A percentile compares a stretch with the other conserved stretches of the same genome.
Conservation (phyloP, 2,888 invertebrate species). For the Acronicta alni region DNA sequence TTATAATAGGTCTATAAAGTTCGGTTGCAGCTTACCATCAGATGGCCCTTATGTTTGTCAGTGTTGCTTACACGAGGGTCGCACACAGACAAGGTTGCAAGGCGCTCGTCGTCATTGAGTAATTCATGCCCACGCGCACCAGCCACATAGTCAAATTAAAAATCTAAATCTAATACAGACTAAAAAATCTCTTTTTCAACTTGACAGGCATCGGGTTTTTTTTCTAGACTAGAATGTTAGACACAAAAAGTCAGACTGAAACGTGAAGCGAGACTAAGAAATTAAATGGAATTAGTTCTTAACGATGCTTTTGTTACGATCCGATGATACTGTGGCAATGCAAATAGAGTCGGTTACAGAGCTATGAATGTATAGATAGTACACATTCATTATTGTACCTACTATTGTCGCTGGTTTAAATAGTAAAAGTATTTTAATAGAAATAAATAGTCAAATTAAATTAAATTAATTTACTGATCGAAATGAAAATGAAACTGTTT, state of each 20-base stretch:
- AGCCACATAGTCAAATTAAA: background rate
- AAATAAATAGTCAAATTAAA: background rate
- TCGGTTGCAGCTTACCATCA: no score
- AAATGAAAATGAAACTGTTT: no score
- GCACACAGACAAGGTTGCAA: no score
- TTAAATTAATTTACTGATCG: no score
- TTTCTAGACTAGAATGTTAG: constrained; percentile 20
- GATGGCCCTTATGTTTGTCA: no score
- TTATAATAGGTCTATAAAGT: no score
- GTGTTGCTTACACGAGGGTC: no score
- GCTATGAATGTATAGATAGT: constrained; percentile 8
- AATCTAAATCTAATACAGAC: background rate
- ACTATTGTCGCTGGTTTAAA: background rate
- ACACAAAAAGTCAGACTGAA: constrained; percentile 22
- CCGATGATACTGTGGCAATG: constrained; percentile 8
- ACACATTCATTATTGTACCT: background rate
- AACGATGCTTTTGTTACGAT: constrained; percentile 14
- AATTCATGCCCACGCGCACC: no score
- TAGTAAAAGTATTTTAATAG: background rate
- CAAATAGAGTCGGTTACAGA: constrained; percentile 17
- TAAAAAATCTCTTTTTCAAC: constrained; percentile 24
- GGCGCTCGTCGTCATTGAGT: no score
- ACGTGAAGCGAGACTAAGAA: constrained; percentile 12
- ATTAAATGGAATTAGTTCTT: constrained; percentile 38
- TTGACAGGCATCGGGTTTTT: constrained; percentile 27